Conservation (phyloP, 2,797 vertebrate genomes). For the Bufotes viridis region DNA sequence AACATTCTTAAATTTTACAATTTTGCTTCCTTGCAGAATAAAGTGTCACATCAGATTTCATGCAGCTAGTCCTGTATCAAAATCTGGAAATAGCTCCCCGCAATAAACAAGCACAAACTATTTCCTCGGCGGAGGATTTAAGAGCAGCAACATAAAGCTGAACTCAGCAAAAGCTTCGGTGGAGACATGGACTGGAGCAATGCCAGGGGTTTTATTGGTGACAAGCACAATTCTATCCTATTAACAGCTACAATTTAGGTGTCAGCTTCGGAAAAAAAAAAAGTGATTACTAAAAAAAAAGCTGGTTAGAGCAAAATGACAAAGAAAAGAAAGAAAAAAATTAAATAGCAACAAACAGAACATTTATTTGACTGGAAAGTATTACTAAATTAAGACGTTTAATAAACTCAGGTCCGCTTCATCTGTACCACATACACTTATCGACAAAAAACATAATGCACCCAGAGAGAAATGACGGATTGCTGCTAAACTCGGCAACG, state of each 20-base stretch:
- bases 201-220: slow-evolving; percentile 17
- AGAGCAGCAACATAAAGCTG: slow-evolving; percentile 35
- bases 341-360: background rate
- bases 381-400: background rate
- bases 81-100: slow-evolving; percentile 34
- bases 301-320: background rate
- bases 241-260: slow-evolving; percentile 36
- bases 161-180: slow-evolving; percentile 32
- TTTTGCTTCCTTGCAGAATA: slow-evolving; percentile 32
- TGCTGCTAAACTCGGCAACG: too few species aligned
- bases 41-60: slow-evolving; percentile 28
- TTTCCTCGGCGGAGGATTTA: slow-evolving; percentile 34
- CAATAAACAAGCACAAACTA: slow-evolving; percentile 52
- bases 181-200: slow-evolving; percentile 1
- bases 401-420: background rate
- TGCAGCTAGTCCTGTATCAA: slow-evolving; percentile 4
- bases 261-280: slow-evolving; percentile 7
- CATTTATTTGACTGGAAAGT: background rate
- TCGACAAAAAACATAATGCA: too few species aligned
- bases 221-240: slow-evolving; percentile 40
- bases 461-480: too few species aligned
- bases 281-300: background rate
- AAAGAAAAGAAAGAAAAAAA: background rate
- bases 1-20: background rate
- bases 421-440: background rate